A percentile compares a stretch with the other conserved stretches of the same genome.
Conservation (phyloP, 1,140 invertebrate genomes). For the Dreissena rostriformis region DNA sequence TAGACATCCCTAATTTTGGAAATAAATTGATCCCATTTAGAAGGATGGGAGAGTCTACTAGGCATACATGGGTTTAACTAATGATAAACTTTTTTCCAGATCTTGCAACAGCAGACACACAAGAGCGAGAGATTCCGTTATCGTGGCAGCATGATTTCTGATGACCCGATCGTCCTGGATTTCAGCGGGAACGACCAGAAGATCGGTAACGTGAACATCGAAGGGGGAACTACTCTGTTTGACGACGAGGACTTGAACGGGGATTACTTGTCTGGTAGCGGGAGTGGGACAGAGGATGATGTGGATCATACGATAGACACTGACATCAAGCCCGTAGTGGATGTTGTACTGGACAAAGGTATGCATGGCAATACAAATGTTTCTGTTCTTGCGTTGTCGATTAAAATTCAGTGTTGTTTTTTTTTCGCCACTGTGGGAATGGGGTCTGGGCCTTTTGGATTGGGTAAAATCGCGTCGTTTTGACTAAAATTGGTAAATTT, state of each 20-base stretch:
- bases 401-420: too few species aligned
- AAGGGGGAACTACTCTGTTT: conserved; percentile 15
- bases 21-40: too few species aligned
- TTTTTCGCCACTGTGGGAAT: too few species aligned
- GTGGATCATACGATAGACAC: conserved; percentile 10
- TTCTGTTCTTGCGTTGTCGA: too few species aligned
- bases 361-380: too few species aligned
- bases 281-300: conserved; percentile 19
- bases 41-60: too few species aligned
- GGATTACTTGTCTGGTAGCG: conserved; percentile 25
- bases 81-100: conserved; percentile 10
- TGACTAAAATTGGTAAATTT: too few species aligned
- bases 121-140: conserved; percentile 27
- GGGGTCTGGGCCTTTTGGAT: too few species aligned
- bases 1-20: too few species aligned
- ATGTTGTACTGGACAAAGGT: conserved; percentile 23
- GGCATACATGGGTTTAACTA: too few species aligned
- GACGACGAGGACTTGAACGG: conserved; percentile 39
- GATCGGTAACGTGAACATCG: conserved; percentile 32
- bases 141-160: conserved; percentile 39
- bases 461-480: too few species aligned
- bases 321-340: background rate
- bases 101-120: conserved; percentile 24
- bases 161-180: conserved; percentile 28
- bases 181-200: conserved; percentile 14